Percentiles rank a stretch among this genome's conserved stretches.
These are phyloP conservation scores for Sebastes reedi DNA, from an alignment of 2,797 vertebrate genomes.

Conservation along the genomic window DNA sequence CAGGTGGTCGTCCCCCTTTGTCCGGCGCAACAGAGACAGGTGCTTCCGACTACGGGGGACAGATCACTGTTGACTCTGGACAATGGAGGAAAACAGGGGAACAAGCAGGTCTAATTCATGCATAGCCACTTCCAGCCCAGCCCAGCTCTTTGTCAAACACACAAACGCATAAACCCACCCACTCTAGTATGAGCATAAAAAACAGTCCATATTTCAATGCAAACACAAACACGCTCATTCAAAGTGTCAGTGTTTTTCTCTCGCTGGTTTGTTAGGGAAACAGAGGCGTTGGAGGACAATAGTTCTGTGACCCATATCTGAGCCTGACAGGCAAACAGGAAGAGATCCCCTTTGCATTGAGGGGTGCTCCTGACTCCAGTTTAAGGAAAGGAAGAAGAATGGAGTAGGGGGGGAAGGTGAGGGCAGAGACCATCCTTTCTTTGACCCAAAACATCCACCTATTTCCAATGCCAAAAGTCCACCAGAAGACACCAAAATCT, in stretches of 20 bases:
- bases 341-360: conserved; percentile 53
- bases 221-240: conserved; percentile 48
- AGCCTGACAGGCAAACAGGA: conserved; percentile 70
- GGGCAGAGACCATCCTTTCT: background rate
- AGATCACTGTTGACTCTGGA: conserved; percentile 58
- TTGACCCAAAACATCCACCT: conserved; percentile 28
- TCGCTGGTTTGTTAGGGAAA: conserved; percentile 28
- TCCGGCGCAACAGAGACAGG: conserved; percentile 62
- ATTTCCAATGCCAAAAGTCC: conserved; percentile 8
- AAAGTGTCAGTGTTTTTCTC: conserved; percentile 32
- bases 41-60: conserved; percentile 67
- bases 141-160: conserved; percentile 34
- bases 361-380: conserved; percentile 51
- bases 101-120: conserved; percentile 56
- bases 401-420: background rate
- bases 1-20: conserved; percentile 72
- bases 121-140: conserved; percentile 35
- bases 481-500: background rate
- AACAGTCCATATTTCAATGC: conserved; percentile 39
- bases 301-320: conserved; percentile 57
- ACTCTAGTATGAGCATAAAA: conserved; percentile 13
- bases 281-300: conserved; percentile 53
- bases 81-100: conserved; percentile 60
- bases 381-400: conserved; percentile 47
- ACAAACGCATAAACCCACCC: conserved; percentile 31